Conservation (phyloP, 1,140 invertebrate species). For the Saccostrea glomerata region DNA sequence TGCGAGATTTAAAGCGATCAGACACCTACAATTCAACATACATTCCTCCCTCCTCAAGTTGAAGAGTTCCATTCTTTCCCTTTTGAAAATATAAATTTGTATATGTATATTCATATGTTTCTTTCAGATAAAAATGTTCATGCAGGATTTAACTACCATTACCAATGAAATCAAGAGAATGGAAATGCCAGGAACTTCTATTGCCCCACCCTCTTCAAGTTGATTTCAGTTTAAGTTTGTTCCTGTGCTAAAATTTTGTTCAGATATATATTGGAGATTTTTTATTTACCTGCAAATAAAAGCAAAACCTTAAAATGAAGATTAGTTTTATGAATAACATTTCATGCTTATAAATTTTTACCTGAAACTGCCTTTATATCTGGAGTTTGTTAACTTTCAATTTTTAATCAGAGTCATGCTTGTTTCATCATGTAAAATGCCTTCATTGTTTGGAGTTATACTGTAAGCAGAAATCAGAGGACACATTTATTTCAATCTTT, state of each 20-base stretch:
- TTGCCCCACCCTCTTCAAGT: conserved; percentile 74
- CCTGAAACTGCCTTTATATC: too few species aligned
- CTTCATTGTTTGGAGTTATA: background rate
- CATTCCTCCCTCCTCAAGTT: conserved; percentile 59
- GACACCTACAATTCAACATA: conserved; percentile 59
- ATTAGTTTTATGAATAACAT: background rate
- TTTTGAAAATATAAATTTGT: background rate
- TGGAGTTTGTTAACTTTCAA: background rate
- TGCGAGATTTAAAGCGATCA: conserved; percentile 60
- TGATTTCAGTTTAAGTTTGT: conserved; percentile 43
- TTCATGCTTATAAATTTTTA: too few species aligned
- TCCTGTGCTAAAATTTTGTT: background rate
- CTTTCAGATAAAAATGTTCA: conserved; percentile 76
- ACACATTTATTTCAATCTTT: background rate
- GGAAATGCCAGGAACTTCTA: conserved; percentile 72
- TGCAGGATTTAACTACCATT: conserved; percentile 76
- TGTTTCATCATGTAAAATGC: background rate
- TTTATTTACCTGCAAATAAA: background rate
- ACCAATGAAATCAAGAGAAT: conserved; percentile 75
- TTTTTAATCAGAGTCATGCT: background rate
- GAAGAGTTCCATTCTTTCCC: conserved; percentile 10
- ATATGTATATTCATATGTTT: conserved; percentile 24
- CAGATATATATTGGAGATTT: background rate
- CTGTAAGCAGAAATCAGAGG: background rate
- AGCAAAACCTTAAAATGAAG: background rate